A percentile compares a stretch with the other conserved stretches of the same genome.
phyloP scores from a whole-genome alignment of 2,888 invertebrate genomes.

The Andrena flavipes region DNA sequence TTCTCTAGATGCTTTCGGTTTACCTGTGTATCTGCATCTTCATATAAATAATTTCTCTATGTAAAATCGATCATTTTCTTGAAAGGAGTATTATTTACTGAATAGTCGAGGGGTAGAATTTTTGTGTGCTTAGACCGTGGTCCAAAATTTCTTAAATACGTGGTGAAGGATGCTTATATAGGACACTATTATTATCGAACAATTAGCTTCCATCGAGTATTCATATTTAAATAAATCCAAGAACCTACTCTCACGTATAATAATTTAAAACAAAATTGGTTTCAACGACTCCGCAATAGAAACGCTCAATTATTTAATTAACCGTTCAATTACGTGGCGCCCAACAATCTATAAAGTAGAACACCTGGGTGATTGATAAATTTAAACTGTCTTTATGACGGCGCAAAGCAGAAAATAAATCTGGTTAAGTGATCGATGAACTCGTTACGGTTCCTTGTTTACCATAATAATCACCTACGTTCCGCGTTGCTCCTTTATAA shows the following conservation, averaged over 20 bases:
- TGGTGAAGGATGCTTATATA: no score
- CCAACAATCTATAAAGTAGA: slow-evolving; percentile 7
- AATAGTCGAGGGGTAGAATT: not conserved
- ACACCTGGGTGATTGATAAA: slow-evolving; percentile 16
- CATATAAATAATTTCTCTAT: not conserved
- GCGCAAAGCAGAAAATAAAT: slow-evolving; percentile 33
- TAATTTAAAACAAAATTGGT: no score
- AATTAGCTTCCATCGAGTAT: not conserved
- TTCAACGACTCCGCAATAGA: not conserved
- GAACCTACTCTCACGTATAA: no score
- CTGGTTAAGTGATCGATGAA: slow-evolving; percentile 42
- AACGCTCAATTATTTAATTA: slow-evolving; percentile 14
- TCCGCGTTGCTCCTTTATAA: not conserved
- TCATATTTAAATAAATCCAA: not conserved
- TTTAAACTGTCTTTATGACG: slow-evolving; percentile 18
- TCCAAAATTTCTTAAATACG: no score
- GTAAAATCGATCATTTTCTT: no score
- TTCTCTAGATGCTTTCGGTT: not conserved
- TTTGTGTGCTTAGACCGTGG: not conserved
- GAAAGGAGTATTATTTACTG: no score
- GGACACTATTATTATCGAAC: no score
- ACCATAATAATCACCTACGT: slow-evolving; percentile 26
- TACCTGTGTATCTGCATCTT: not conserved
- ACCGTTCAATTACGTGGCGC: not conserved
- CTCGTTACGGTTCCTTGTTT: slow-evolving; percentile 48